Conservation (phyloP, 2,113 vertebrate species). For the Fulica atra region DNA sequence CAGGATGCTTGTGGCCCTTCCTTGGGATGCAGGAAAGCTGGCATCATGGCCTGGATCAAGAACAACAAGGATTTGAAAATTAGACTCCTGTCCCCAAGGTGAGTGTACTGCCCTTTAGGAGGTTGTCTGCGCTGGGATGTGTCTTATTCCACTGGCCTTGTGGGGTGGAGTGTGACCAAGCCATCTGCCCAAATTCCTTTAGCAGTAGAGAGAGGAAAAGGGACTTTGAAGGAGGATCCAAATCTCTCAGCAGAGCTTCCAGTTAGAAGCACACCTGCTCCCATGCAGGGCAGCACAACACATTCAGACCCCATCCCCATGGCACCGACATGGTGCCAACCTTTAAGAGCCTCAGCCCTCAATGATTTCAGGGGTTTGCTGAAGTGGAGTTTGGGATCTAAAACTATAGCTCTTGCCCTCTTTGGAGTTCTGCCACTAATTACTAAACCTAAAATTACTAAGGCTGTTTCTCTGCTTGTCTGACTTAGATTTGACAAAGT, state of each 20-base stretch:
- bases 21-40: neutral
- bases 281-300: neutral
- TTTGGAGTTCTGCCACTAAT: neutral
- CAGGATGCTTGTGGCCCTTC: neutral
- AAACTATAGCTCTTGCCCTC: neutral
- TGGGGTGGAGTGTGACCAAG: neutral
- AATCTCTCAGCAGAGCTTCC: neutral
- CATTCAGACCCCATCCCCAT: neutral
- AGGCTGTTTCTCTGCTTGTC: neutral
- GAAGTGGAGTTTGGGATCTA: neutral
- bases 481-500: neutral
- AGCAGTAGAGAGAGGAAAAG: neutral
- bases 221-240: neutral
- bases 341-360: neutral
- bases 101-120: neutral
- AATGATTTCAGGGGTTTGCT: neutral
- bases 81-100: conserved; percentile 15
- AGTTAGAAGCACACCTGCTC: neutral
- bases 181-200: neutral
- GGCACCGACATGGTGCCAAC: rapidly evolving
- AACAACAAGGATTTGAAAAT: neutral
- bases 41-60: neutral
- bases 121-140: neutral
- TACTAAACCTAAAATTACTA: neutral
- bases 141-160: neutral